Evolutionary conservation across 2,797 vertebrate genomes (phyloP).

Genomic region (Gobionotothen gibberifrons): DNA sequence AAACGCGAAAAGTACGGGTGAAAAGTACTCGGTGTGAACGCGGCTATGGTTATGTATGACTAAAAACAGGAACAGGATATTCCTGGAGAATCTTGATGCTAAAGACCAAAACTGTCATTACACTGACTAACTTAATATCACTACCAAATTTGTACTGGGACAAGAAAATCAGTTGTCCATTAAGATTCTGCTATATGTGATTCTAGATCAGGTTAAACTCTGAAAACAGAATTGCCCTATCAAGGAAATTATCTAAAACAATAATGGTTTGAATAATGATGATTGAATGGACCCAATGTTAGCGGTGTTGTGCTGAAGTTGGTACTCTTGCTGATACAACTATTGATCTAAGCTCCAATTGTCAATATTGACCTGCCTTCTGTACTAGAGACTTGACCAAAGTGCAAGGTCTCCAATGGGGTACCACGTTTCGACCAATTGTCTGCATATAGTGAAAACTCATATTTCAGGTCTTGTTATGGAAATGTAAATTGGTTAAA

Average conservation of each 20-base stretch:
- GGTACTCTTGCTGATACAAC: conserved; percentile 31
- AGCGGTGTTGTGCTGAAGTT: conserved; percentile 10
- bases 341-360: conserved; percentile 52
- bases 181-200: neutral
- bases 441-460: neutral
- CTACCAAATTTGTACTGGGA: neutral
- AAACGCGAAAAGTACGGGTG: too few relatives aligned
- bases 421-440: conserved; percentile 18
- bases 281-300: conserved; percentile 21
- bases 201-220: neutral
- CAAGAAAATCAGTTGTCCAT: neutral
- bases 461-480: neutral
- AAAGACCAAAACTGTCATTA: neutral
- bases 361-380: conserved; percentile 70
- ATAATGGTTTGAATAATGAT: conserved; percentile 1
- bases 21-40: too few relatives aligned
- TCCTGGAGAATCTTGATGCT: neutral
- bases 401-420: conserved; percentile 54
- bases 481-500: neutral
- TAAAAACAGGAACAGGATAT: neutral
- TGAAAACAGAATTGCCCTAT: conserved; percentile 2
- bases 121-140: neutral
- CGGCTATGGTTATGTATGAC: neutral
- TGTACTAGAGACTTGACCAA: conserved; percentile 55
- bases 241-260: neutral